Evolutionary conservation across 2,797 vertebrate genomes (phyloP).

Genomic region (Discoglossus pictus): DNA sequence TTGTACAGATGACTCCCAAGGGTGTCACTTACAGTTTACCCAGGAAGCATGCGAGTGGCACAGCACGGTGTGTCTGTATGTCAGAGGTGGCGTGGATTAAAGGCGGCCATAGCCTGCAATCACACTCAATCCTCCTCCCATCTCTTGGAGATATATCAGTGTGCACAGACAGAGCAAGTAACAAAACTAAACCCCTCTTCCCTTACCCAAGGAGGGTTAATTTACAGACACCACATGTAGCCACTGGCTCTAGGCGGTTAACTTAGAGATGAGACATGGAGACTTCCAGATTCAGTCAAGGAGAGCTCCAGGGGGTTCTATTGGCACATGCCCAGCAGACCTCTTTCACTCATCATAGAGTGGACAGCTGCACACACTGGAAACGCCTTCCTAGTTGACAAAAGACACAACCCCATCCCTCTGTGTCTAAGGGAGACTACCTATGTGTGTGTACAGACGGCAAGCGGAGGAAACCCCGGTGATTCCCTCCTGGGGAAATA

Average conservation of each 20-base stretch:
- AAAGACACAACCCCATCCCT: slow-evolving; percentile 24
- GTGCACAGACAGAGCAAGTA: too few species aligned
- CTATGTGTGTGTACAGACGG: slow-evolving; percentile 19
- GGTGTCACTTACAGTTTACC: slow-evolving; percentile 25
- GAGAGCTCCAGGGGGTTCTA: slow-evolving; percentile 21
- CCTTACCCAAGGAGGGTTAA: too few species aligned
- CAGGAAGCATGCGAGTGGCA: slow-evolving; percentile 13
- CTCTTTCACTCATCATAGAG: slow-evolving; percentile 2
- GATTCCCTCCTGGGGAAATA: neutral
- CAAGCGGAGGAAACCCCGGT: neutral
- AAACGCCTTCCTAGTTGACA: slow-evolving; percentile 35
- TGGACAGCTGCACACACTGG: slow-evolving; percentile 31
- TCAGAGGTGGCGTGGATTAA: slow-evolving; percentile 13
- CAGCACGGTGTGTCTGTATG: slow-evolving; percentile 12
- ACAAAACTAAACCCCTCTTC: too few species aligned
- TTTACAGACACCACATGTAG: neutral
- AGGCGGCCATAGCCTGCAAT: slow-evolving; percentile 10
- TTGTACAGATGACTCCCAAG: slow-evolving; percentile 14
- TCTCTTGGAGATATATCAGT: too few species aligned
- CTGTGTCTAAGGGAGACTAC: slow-evolving; percentile 26
- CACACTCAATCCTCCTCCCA: slow-evolving; percentile 4
- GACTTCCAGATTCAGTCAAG: neutral
- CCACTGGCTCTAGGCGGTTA: neutral
- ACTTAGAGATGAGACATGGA: neutral
- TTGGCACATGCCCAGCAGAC: slow-evolving; percentile 39